A percentile compares a stretch with the other conserved stretches of the same genome.
These are phyloP conservation scores for Diabrotica undecimpunctata DNA, from an alignment of 1,140 invertebrate genomes.

Conservation along the genomic window DNA sequence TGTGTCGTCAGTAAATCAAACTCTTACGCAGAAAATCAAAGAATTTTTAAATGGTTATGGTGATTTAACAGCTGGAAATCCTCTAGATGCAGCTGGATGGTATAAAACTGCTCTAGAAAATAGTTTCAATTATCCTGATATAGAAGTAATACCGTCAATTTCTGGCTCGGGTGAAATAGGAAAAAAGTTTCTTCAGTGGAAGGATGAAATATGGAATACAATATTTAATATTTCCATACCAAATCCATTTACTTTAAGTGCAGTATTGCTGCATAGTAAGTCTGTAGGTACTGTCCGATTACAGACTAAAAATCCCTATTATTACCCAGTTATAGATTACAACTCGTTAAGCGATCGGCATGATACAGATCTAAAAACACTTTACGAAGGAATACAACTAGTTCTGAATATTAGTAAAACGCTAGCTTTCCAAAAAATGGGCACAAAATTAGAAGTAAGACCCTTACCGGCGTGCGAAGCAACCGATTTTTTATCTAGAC, in stretches of 20 bases:
- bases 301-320: slow-evolving; percentile 62
- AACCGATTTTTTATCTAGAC: slow-evolving; percentile 54
- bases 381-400: slow-evolving; percentile 34
- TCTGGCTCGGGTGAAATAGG: neutral
- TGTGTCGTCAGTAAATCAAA: neutral
- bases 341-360: slow-evolving; percentile 70
- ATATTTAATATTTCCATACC: neutral
- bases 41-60: slow-evolving; percentile 8
- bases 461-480: neutral
- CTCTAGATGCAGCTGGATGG: neutral
- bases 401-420: slow-evolving; percentile 58
- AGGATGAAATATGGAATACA: slow-evolving; percentile 6
- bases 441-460: slow-evolving; percentile 49
- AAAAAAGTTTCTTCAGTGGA: slow-evolving; percentile 6
- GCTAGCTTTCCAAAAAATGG: slow-evolving; percentile 55
- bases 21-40: slow-evolving; percentile 3
- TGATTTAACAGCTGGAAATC: slow-evolving; percentile 8
- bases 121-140: neutral
- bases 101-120: neutral
- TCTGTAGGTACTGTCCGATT: slow-evolving; percentile 63
- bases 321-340: slow-evolving; percentile 72
- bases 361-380: slow-evolving; percentile 58
- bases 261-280: slow-evolving; percentile 4
- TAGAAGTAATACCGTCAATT: neutral
- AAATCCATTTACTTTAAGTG: neutral